Conservation (phyloP, 2,888 invertebrate genomes). For the Oscheius sp. region DNA sequence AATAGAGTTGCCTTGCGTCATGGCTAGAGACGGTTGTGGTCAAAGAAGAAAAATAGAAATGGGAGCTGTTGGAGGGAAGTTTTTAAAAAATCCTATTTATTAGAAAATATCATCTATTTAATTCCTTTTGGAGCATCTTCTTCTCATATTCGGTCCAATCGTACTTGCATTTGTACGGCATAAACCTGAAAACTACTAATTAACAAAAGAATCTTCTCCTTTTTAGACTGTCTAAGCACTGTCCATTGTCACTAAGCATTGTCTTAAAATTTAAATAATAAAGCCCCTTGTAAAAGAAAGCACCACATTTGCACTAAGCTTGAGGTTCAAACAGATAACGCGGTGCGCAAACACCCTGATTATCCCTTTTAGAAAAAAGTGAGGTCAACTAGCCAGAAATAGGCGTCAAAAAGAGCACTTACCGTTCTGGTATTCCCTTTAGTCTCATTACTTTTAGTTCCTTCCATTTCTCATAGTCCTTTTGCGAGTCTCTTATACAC, state of each 20-base stretch:
- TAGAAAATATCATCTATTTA: background rate
- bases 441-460: slow-evolving; percentile 51
- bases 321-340: slow-evolving; percentile 21
- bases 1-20: slow-evolving; percentile 22
- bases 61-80: background rate
- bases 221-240: too few species aligned
- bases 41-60: slow-evolving; percentile 11
- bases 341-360: slow-evolving; percentile 8
- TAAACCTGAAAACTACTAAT: slow-evolving; percentile 34
- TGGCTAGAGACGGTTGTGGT: background rate
- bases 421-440: slow-evolving; percentile 54
- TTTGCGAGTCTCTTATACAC: slow-evolving; percentile 51
- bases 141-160: slow-evolving; percentile 62
- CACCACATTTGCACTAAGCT: too few species aligned
- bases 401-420: background rate
- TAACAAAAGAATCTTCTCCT: too few species aligned
- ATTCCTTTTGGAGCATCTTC: slow-evolving; percentile 18
- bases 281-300: too few species aligned
- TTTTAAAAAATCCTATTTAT: too few species aligned
- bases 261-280: too few species aligned
- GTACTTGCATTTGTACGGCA: slow-evolving; percentile 63
- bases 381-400: slow-evolving; percentile 7
- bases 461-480: slow-evolving; percentile 64
- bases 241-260: too few species aligned
- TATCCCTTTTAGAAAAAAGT: background rate